Conservation (phyloP, 1,140 invertebrate species). For the Nomia melanderi region DNA sequence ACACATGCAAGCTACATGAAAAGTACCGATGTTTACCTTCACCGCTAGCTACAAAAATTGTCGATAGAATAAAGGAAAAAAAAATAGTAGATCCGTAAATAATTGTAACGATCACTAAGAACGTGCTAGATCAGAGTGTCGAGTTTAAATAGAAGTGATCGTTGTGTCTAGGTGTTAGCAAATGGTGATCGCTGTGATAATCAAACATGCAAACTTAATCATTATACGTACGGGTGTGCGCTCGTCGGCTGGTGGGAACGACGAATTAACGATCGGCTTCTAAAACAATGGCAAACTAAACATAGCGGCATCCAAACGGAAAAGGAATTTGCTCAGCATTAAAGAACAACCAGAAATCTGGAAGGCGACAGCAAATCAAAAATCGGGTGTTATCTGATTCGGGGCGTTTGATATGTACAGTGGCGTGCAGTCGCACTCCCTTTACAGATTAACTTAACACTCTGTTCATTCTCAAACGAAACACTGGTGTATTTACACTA, state of each 20-base stretch:
- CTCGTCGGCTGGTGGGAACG: constrained; percentile 70
- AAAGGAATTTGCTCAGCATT: constrained; percentile 64
- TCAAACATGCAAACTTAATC: constrained; percentile 57
- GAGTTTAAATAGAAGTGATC: not conserved
- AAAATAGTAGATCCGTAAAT: not conserved
- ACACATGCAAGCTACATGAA: constrained; percentile 43
- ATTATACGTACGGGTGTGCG: constrained; percentile 79
- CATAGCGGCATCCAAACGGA: constrained; percentile 73
- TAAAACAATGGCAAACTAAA: constrained; percentile 80
- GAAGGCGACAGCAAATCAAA: constrained; percentile 66
- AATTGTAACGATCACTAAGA: not conserved
- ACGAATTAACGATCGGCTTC: constrained; percentile 69
- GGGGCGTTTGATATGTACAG: not conserved
- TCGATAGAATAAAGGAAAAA: not conserved
- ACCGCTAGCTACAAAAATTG: constrained; percentile 20
- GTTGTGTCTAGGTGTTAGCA: not conserved
- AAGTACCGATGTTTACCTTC: constrained; percentile 20
- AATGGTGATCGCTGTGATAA: constrained; percentile 3
- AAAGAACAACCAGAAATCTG: constrained; percentile 63
- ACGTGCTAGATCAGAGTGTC: not conserved
- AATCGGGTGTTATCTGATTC: constrained; percentile 27
- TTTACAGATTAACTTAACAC: not conserved
- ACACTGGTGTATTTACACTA: not conserved
- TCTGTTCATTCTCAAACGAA: not conserved
- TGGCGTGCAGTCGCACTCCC: too few relatives aligned